These are phyloP conservation scores for Synanthedon tipuliformis DNA, from an alignment of 2,888 invertebrate genomes.

Conservation along the genomic window DNA sequence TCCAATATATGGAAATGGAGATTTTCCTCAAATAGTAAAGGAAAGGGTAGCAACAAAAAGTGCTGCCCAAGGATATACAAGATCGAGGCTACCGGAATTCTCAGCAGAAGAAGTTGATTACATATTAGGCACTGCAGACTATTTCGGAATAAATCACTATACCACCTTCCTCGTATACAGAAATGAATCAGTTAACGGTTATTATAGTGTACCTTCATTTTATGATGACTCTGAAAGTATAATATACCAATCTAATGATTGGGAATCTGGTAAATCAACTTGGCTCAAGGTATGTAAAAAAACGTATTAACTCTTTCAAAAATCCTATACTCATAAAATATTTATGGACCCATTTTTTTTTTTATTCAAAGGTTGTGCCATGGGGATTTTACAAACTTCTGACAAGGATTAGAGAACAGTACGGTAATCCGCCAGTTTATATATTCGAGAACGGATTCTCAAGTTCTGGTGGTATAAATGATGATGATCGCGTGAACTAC, in stretches of 20 bases:
- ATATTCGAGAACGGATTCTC: constrained; percentile 73
- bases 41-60: constrained; percentile 66
- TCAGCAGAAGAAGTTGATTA: constrained; percentile 66
- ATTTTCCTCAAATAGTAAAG: constrained; percentile 72
- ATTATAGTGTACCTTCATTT: constrained; percentile 44
- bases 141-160: constrained; percentile 76
- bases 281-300: constrained; percentile 36
- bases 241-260: constrained; percentile 28
- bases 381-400: constrained; percentile 72
- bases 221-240: constrained; percentile 41
- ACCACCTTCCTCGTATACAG: constrained; percentile 55
- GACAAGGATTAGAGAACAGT: constrained; percentile 52
- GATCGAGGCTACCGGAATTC: constrained; percentile 70
- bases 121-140: constrained; percentile 74
- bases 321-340: neutral
- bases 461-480: constrained; percentile 50
- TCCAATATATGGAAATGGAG: constrained; percentile 71
- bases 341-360: neutral
- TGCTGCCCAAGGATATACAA: constrained; percentile 62
- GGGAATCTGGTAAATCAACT: constrained; percentile 32
- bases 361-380: constrained; percentile 56
- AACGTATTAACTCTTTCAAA: neutral
- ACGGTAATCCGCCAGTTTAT: constrained; percentile 68
- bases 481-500: constrained; percentile 55
- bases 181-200: constrained; percentile 39